A percentile compares a stretch with the other conserved stretches of the same genome.
Evolutionary conservation across 2,113 vertebrate species (phyloP).

Genomic region (Ailurus styani): DNA sequence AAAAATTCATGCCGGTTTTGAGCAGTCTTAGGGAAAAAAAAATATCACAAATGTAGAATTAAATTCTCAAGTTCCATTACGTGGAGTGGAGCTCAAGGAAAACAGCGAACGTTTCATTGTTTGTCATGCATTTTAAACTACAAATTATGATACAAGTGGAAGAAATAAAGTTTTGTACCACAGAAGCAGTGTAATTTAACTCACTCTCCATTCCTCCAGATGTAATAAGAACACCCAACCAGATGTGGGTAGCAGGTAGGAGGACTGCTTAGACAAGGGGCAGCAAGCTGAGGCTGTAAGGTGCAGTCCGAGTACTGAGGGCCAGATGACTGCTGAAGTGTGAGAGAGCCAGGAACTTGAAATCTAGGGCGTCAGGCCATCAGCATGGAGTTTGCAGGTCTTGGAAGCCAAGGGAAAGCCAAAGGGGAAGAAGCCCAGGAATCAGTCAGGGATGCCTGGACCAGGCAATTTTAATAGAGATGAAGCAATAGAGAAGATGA

Average conservation of each 20-base stretch:
- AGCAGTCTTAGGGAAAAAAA: not conserved
- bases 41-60: not conserved
- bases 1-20: conserved; percentile 52
- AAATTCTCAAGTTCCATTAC: conserved; percentile 17
- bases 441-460: not conserved
- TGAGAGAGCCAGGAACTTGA: not conserved
- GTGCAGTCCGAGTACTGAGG: not conserved
- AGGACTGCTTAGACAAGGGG: not conserved
- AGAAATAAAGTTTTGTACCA: not conserved
- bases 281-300: not conserved
- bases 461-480: not conserved
- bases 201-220: not conserved
- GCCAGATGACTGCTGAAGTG: not conserved
- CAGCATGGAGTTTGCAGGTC: not conserved
- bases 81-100: conserved; percentile 8
- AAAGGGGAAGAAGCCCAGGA: not conserved
- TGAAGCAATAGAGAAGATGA: not conserved
- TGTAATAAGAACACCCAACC: not conserved
- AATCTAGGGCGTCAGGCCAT: not conserved
- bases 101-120: not conserved
- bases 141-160: not conserved
- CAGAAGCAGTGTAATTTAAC: not conserved
- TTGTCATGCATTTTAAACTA: not conserved
- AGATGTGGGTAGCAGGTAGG: conserved; percentile 27
- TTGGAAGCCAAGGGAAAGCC: conserved; percentile 16